A percentile compares a stretch with the other conserved stretches of the same genome.
phyloP scores from a whole-genome alignment of 2,888 invertebrate genomes.

The Lymantria monacha region DNA sequence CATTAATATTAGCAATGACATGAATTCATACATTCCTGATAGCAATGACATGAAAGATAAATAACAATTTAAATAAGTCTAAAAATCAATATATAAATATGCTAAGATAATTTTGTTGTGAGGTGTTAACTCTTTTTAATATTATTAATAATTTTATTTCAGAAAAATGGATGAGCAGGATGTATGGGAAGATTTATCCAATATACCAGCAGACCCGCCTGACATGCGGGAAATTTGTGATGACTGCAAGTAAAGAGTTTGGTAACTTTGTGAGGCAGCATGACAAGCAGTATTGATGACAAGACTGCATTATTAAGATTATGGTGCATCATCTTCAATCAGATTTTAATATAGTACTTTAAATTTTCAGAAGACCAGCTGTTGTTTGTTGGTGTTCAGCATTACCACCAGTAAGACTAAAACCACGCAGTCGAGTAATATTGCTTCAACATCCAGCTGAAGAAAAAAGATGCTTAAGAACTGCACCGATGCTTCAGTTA shows the following conservation, averaged over 20 bases:
- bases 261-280: background rate
- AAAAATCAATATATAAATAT: too few species aligned
- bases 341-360: background rate
- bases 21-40: too few species aligned
- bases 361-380: slow-evolving; percentile 86
- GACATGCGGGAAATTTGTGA: slow-evolving; percentile 86
- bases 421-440: slow-evolving; percentile 87
- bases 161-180: slow-evolving; percentile 62
- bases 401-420: slow-evolving; percentile 86
- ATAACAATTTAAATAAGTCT: too few species aligned
- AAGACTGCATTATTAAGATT: too few species aligned
- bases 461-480: slow-evolving; percentile 93
- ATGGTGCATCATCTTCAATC: too few species aligned
- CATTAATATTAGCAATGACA: too few species aligned
- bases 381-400: slow-evolving; percentile 96
- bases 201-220: slow-evolving; percentile 90
- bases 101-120: too few species aligned
- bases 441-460: slow-evolving; percentile 97
- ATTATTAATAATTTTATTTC: background rate
- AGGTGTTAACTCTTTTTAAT: too few species aligned
- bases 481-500: slow-evolving; percentile 93
- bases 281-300: too few species aligned
- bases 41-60: too few species aligned
- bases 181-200: slow-evolving; percentile 87
- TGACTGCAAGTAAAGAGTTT: slow-evolving; percentile 85